Base-by-base conservation (phyloP, 2,797 vertebrate genomes). In the Anabacerthia variegaticeps region DNA sequence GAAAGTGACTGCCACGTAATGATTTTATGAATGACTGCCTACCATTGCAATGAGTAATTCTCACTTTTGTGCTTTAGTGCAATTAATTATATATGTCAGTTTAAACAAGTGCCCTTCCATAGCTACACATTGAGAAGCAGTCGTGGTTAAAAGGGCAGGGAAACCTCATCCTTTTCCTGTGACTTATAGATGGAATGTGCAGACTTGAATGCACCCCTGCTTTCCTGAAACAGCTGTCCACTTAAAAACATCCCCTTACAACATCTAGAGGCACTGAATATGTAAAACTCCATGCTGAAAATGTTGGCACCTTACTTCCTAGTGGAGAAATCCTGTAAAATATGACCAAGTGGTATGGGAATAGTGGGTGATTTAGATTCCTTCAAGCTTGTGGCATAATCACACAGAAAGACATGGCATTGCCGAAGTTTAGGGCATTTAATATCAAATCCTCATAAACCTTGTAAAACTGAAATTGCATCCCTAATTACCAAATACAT, bases 401-500 rank as follows among this genome's bases (percentile, higher is more conserved):
- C 34, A 78, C 44, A 61, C 37, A 51, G 63, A 87, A 92, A 56
- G 59, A 79, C 2, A 1, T 27, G 39, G 30, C n/a, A 39, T 27
- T 79, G 56, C 46, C 28, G 22, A 0, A 4, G 22, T 82, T 92
- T 61, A 77, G 66, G 63, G 27, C 12, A 58, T 90, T 95, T 90
- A 86, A 81, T 58, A 81, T 49, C 68, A 91, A 83, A 81, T 43
- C 51, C 43, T 92, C 65, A 68, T 68, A 78, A 94, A 88, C 36
- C 26, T 78, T 58, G 49, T 58, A 55, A 75, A 87, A 65, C 17
- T 69, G 63, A 82, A 92, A 88, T 84, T 88, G 9, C 55, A 66
- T 34, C 32, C 22, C 71, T 93, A 88, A 93, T 94, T 89, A 87
- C 49, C 74, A 87, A 92, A 71, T 67, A 16, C 30, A 68, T 79